These are phyloP conservation scores for Origma solitaria DNA, from an alignment of 2,113 vertebrate species.

Conservation along the genomic window DNA sequence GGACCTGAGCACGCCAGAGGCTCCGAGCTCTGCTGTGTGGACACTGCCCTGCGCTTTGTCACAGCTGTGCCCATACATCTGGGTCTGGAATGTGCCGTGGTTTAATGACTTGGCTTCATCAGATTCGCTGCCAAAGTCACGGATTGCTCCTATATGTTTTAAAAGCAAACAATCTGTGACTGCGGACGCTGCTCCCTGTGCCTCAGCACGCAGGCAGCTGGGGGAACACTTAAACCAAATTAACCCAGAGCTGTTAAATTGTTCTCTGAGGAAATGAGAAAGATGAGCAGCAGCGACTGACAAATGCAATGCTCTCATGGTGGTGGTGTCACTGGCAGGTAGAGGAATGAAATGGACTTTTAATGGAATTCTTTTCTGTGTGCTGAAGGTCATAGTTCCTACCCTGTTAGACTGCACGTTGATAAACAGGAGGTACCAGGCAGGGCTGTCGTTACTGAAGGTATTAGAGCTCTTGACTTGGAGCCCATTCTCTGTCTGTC, in stretches of 20 bases:
- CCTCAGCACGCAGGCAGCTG: background rate
- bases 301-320: background rate
- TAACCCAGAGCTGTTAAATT: background rate
- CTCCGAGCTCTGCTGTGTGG: background rate
- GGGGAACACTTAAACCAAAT: background rate
- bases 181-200: background rate
- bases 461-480: background rate
- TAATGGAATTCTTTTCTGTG: background rate
- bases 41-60: accelerated
- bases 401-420: background rate
- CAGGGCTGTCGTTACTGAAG: accelerated
- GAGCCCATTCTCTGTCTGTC: background rate
- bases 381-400: background rate
- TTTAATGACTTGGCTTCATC: background rate
- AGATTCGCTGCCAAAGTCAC: background rate
- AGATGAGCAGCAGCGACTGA: background rate
- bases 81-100: background rate
- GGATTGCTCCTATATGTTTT: constrained; percentile 2
- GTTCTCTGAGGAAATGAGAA: background rate
- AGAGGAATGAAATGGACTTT: background rate
- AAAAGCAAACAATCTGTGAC: background rate
- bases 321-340: background rate
- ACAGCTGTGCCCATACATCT: background rate
- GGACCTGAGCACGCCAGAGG: background rate
- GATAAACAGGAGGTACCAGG: background rate